These are phyloP conservation scores for Selene dorsalis DNA, from an alignment of 2,797 vertebrate species.

Conservation along the genomic window DNA sequence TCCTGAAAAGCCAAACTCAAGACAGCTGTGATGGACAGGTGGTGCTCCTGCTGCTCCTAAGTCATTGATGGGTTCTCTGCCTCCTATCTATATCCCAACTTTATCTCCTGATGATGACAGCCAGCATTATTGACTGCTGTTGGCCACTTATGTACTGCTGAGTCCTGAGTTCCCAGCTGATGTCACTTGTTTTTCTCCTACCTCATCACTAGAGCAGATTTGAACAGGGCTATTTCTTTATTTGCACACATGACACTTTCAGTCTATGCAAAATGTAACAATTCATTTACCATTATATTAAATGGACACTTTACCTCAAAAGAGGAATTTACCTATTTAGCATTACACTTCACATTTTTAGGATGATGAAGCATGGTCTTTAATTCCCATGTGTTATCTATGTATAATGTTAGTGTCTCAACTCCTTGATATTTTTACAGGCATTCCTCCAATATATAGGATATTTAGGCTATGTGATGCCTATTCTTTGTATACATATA, in stretches of 20 bases:
- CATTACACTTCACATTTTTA: neutral
- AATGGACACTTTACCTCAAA: too few relatives aligned
- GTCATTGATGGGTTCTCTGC: neutral
- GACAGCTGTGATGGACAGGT: neutral
- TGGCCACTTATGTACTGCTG: neutral
- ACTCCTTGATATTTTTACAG: too few relatives aligned
- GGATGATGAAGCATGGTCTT: too few relatives aligned
- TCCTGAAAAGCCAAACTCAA: neutral
- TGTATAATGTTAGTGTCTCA: too few relatives aligned
- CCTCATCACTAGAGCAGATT: too few relatives aligned
- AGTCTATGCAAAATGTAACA: neutral
- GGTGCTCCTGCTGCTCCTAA: neutral
- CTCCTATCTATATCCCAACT: neutral
- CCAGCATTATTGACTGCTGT: neutral
- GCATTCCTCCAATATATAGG: too few relatives aligned
- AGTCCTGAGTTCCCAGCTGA: neutral
- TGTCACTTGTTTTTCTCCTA: neutral
- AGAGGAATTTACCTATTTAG: too few relatives aligned
- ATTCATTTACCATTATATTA: neutral
- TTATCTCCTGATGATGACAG: neutral
- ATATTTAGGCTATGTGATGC: too few relatives aligned
- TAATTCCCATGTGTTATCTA: too few relatives aligned
- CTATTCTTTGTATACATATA: too few relatives aligned
- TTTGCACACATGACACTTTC: too few relatives aligned
- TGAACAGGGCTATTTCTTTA: too few relatives aligned